Evolutionary conservation across 2,888 invertebrate species (phyloP), one percentile per base, ranked within the genome.

Genomic region (Zele albiditarsus): DNA sequence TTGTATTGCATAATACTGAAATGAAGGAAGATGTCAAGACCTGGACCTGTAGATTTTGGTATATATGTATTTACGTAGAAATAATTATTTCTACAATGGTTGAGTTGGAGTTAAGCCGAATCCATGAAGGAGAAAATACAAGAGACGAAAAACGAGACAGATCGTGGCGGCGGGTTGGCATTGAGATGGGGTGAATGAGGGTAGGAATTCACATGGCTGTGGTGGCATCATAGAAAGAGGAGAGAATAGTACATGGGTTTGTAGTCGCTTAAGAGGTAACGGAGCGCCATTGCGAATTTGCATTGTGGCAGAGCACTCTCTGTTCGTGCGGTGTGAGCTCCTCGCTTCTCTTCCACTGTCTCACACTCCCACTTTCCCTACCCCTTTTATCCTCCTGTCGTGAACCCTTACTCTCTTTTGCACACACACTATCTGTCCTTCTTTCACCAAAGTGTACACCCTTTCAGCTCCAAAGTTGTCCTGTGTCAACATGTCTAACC

Each of bases 231-330:
- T 20, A 33, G 16, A 38, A 12, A 12, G 33, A 28, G 31, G 10
- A 63, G 63, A 63, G 63, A 63, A 63, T 63, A 8, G 63, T 33
- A 63, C 63, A 63, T 33, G 63, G 31, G 63, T 63, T 33, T 63
- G 38, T 63, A 63, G 63, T 38, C 63, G 63, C 38, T 63, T 12
- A 63, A 63, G 25, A 53, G 73, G 70, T 33, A 65, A 74, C 73
- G 73, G 73, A 71, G 79, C 77, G 79, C 78, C 76, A 78, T 77
- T 73, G 77, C 78, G 82, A 83, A 84, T 84, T 84, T 84, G 81
- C 82, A 84, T 84, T 83, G 84, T 80, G 83, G 79, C 79, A 76
- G 78, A 76, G 80, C 79, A 73, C 77, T 78, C 80, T 80, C 75
- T 81, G 80, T 82, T 80, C 80, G 80, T 81, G 78, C 80, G 78